phyloP scores from a whole-genome alignment of 2,888 invertebrate genomes.

The Tineola bisselliella region DNA sequence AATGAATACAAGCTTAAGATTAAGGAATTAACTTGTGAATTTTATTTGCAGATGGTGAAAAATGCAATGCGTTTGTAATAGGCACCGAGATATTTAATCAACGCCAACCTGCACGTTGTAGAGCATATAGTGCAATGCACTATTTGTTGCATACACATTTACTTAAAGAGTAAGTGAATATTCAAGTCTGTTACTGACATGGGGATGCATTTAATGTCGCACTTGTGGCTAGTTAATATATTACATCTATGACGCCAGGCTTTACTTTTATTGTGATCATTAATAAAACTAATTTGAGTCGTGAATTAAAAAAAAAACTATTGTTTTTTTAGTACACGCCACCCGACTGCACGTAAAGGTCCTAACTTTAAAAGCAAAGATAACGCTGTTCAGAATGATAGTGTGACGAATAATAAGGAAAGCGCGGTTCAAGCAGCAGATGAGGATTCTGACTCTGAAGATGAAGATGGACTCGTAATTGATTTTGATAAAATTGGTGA shows the following conservation, averaged over 20 bases:
- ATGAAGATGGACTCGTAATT: slow-evolving; percentile 28
- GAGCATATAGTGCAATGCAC: slow-evolving; percentile 36
- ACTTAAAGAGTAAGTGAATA: slow-evolving; percentile 17
- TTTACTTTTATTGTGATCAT: no score
- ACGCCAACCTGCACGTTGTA: slow-evolving; percentile 28
- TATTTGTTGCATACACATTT: slow-evolving; percentile 34
- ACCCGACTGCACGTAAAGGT: no score
- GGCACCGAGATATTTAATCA: slow-evolving; percentile 34
- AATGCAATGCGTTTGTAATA: slow-evolving; percentile 33
- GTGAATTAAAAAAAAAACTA: no score
- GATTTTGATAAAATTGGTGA: slow-evolving; percentile 22
- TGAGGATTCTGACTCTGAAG: slow-evolving; percentile 21
- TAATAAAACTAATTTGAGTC: no score
- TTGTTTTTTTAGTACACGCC: background rate
- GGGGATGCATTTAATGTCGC: no score
- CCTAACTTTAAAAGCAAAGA: no score
- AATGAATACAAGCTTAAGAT: no score
- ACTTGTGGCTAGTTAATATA: no score
- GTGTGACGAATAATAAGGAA: background rate
- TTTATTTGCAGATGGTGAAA: slow-evolving; percentile 33
- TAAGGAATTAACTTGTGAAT: no score
- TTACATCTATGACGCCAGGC: no score
- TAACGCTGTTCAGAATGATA: background rate
- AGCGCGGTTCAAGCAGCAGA: background rate
- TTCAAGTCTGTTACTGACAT: background rate